Conservation (phyloP, 2,888 invertebrate species). For the Strigamia crassipes region DNA sequence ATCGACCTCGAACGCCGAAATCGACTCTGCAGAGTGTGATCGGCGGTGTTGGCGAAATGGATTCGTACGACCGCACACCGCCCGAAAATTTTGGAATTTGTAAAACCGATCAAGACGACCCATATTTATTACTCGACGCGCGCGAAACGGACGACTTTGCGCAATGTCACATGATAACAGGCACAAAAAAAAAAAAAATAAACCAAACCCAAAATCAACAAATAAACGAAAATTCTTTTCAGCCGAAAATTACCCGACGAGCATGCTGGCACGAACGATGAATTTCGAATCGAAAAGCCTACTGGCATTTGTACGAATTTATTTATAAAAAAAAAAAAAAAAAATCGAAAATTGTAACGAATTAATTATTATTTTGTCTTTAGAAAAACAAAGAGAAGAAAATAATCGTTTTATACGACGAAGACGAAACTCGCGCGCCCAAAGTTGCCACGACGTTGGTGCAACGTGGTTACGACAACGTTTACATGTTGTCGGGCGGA, state of each 20-base stretch:
- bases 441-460: conserved; percentile 60
- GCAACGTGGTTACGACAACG: conserved; percentile 62
- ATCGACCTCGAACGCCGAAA: not conserved
- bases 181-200: not conserved
- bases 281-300: conserved; percentile 61
- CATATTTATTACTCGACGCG: conserved; percentile 61
- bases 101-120: conserved; percentile 50
- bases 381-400: conserved; percentile 60
- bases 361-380: conserved; percentile 55
- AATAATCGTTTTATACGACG: conserved; percentile 62
- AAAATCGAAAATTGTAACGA: no score
- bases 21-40: conserved; percentile 1
- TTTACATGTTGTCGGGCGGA: conserved; percentile 63
- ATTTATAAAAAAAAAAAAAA: no score
- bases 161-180: conserved; percentile 59
- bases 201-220: not conserved
- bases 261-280: conserved; percentile 58
- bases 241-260: conserved; percentile 60
- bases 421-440: conserved; percentile 60
- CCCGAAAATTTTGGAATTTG: not conserved
- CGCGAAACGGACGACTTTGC: conserved; percentile 58
- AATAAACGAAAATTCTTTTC: conserved; percentile 50
- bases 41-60: conserved; percentile 27
- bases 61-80: not conserved
- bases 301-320: conserved; percentile 59